Percentiles rank a stretch among this genome's conserved stretches.
Conservation (phyloP, 2,888 invertebrate genomes). For the Bembecia ichneumoniformis region DNA sequence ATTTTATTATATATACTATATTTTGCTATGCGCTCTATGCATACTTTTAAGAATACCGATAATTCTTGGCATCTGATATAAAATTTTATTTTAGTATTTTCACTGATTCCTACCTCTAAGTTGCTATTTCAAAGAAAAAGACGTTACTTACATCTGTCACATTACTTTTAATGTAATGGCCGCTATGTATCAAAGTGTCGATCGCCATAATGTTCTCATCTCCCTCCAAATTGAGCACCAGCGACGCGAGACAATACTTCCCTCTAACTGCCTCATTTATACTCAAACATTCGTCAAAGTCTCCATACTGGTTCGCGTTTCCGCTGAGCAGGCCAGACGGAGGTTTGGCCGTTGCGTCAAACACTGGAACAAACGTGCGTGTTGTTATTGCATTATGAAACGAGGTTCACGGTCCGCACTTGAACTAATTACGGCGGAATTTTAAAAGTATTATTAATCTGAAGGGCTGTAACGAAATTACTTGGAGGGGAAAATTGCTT, state of each 20-base stretch:
- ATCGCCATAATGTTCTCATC: conserved; percentile 33
- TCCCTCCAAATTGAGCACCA: conserved; percentile 51
- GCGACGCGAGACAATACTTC: conserved; percentile 76
- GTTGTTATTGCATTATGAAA: background rate
- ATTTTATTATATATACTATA: no score
- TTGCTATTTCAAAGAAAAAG: no score
- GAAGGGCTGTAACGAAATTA: background rate
- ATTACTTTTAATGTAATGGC: conserved; percentile 66
- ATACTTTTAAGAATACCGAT: no score
- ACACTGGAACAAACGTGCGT: conserved; percentile 67
- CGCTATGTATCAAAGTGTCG: conserved; percentile 64
- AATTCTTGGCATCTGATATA: no score
- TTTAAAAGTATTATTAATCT: conserved; percentile 2
- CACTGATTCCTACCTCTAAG: no score
- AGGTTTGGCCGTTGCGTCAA: conserved; percentile 80
- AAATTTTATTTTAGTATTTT: no score
- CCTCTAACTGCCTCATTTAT: conserved; percentile 69
- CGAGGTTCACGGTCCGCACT: background rate
- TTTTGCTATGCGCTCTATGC: no score
- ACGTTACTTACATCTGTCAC: conserved; percentile 63
- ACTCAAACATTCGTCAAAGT: conserved; percentile 78
- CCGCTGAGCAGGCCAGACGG: conserved; percentile 78
- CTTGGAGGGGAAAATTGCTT: no score
- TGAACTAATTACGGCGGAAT: background rate
- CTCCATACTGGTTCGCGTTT: conserved; percentile 79